phyloP scores from a whole-genome alignment of 2,888 invertebrate genomes.

The Peribatodes rhomboidaria region DNA sequence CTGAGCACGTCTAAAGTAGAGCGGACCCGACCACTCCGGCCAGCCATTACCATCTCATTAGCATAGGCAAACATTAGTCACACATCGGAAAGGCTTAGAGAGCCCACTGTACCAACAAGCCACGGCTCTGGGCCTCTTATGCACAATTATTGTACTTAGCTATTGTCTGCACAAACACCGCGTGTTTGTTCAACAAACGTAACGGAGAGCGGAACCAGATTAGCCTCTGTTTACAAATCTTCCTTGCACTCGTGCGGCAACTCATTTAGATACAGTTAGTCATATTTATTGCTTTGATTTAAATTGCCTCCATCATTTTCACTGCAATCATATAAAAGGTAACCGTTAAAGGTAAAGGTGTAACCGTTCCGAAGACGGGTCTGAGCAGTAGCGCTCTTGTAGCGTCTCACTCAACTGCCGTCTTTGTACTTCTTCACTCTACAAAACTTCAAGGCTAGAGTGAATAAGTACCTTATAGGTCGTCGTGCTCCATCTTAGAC shows the following conservation, averaged over 20 bases:
- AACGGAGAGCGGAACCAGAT: constrained; percentile 79
- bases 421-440: too few relatives aligned
- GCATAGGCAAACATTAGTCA: constrained; percentile 83
- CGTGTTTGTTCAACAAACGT: constrained; percentile 78
- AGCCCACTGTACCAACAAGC: constrained; percentile 76
- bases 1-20: constrained; percentile 49
- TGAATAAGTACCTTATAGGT: too few relatives aligned
- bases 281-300: constrained; percentile 18
- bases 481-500: too few relatives aligned
- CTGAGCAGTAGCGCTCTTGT: too few relatives aligned
- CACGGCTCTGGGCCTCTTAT: constrained; percentile 70
- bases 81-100: constrained; percentile 79
- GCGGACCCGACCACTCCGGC: constrained; percentile 34
- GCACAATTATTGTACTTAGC: constrained; percentile 83
- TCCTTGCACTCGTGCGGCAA: constrained; percentile 46
- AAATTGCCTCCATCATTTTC: constrained; percentile 2
- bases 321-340: constrained; percentile 1
- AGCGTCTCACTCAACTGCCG: too few relatives aligned
- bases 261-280: constrained; percentile 37
- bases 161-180: constrained; percentile 79
- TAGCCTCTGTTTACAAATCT: constrained; percentile 76
- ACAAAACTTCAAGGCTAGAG: too few relatives aligned
- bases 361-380: too few relatives aligned
- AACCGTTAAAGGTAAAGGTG: too few relatives aligned
- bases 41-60: constrained; percentile 83